A percentile compares a stretch with the other conserved stretches of the same genome.
Conservation (phyloP, 2,113 vertebrate species). For the Passer montanus region DNA sequence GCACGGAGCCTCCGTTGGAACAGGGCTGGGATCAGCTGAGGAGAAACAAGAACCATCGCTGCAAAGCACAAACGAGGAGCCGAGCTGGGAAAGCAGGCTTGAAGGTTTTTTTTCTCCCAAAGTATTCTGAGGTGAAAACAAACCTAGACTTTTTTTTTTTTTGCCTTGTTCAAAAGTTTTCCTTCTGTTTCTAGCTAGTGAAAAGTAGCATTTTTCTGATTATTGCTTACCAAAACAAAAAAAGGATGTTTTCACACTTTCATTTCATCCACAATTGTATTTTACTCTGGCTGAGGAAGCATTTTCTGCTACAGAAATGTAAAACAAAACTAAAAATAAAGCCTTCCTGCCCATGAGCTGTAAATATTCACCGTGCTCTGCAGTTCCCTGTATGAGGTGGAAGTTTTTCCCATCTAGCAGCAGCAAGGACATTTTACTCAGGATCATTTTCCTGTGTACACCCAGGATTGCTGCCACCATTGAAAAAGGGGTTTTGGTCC, state of each 20-base stretch:
- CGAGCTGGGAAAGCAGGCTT: not conserved
- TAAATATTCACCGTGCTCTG: not conserved
- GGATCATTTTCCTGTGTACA: not conserved
- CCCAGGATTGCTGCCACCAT: not conserved
- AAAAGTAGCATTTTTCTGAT: not conserved
- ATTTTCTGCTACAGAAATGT: not conserved
- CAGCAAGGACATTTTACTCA: not conserved
- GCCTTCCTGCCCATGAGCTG: not conserved
- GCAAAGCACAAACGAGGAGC: not conserved
- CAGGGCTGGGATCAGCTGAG: not conserved
- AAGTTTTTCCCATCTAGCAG: not conserved
- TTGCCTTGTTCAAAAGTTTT: not conserved
- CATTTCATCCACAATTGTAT: not conserved
- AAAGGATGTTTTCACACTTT: not conserved
- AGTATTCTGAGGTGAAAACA: not conserved
- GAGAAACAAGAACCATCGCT: not conserved
- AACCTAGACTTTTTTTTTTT: not conserved
- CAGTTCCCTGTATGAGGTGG: not conserved
- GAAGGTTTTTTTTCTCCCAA: not conserved
- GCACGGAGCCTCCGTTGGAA: accelerated
- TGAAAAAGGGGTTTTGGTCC: not conserved
- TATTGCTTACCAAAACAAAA: not conserved
- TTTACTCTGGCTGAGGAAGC: not conserved
- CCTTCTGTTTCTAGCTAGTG: not conserved
- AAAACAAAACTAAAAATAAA: not conserved